phyloP scores from a whole-genome alignment of 1,140 invertebrate species.

The Charaxes varanes region DNA sequence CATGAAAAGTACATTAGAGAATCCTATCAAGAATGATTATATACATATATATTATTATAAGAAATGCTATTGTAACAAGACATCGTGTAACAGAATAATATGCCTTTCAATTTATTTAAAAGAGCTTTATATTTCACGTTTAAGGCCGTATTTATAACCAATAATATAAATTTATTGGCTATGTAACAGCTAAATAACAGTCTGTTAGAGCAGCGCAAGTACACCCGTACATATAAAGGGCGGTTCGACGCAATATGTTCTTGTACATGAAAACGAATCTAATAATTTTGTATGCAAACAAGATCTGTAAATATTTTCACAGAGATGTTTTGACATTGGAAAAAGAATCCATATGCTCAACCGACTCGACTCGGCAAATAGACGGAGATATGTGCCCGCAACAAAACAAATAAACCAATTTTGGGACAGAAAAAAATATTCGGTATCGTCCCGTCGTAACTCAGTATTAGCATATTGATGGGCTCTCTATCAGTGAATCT shows the following conservation, averaged over 20 bases:
- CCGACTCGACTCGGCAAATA: slow-evolving; percentile 44
- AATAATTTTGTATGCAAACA: slow-evolving; percentile 16
- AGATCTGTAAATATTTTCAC: slow-evolving; percentile 24
- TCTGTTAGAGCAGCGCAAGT: no score
- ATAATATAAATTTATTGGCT: no score
- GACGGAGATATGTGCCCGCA: slow-evolving; percentile 39
- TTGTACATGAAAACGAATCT: slow-evolving; percentile 2
- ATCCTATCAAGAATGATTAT: no score
- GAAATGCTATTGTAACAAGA: no score
- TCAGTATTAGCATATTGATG: slow-evolving; percentile 69
- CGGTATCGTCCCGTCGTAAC: slow-evolving; percentile 44
- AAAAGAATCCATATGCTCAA: slow-evolving; percentile 35
- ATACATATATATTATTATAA: no score
- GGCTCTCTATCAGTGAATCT: slow-evolving; percentile 56
- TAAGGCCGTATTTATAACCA: no score
- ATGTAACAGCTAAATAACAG: no score
- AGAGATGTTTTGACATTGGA: slow-evolving; percentile 19
- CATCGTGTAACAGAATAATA: no score
- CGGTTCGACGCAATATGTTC: slow-evolving; percentile 13
- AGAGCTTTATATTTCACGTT: no score
- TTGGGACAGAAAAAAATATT: slow-evolving; percentile 51
- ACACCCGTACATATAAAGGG: slow-evolving; percentile 20
- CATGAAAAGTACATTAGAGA: no score
- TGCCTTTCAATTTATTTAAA: no score
- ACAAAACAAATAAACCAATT: slow-evolving; percentile 71